Base-by-base conservation (phyloP, 2,797 vertebrate genomes). In the Natrix natrix region DNA sequence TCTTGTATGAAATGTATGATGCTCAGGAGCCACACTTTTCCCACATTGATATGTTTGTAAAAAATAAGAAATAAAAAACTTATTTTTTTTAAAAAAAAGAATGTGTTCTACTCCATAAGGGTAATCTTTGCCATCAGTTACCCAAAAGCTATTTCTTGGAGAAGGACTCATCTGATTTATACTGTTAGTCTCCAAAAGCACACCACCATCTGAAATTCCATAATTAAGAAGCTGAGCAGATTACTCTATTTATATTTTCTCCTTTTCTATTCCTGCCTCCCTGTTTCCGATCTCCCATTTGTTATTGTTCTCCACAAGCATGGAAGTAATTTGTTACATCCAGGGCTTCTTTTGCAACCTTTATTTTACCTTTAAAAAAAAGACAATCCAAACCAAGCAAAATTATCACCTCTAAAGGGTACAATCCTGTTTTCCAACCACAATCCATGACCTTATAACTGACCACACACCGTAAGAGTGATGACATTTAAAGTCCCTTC, bases 81-180 rank as follows among this genome's bases (percentile, higher is more conserved):
- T 48, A 48, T 48, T 48, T 48, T 48, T 48, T 37, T 37, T 37
- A 1, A 48, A 48, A 48, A 48, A 48, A 48, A 66, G 63, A 16
- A n/a, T 66, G 13, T 32, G n/a, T 69, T 69, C 91, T 91, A 87
- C 86, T 95, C 83, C 69, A 60, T 93, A 95, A 94, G 54, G 14
- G 13, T 91, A 86, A 94, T 93, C 91, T 93, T 83, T 92, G 89
- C 61, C 56, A 74, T 56, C 87, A 92, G 59, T 87, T n/a, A 78
- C 90, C 56, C 91, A 93, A 61, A 89, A 83, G 55, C 63, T 56
- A 54, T 22, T 74, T 88, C 24, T 16, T 61, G 28, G 43, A 91
- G 32, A 26, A 90, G 89, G 95, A 94, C 2, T 0, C 83, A 86
- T 94, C 94, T 22, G 92, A 78, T 94, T 93, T 94, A 91, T 4